Evolutionary conservation across 2,888 invertebrate species (phyloP).

Genomic region (Tetropium fuscum): DNA sequence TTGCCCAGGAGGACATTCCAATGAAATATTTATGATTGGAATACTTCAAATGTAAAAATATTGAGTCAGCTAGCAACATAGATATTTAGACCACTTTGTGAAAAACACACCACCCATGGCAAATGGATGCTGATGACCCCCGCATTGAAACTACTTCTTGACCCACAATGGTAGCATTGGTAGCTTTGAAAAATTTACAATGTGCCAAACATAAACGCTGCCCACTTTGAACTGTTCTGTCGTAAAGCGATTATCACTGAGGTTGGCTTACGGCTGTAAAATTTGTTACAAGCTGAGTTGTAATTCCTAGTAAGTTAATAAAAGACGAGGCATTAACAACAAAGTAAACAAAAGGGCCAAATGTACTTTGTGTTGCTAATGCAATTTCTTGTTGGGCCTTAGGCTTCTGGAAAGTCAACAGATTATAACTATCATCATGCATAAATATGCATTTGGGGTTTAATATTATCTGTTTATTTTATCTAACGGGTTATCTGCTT

Average conservation of each 20-base stretch:
- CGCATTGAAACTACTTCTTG: too few species aligned
- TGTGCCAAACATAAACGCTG: conserved; percentile 40
- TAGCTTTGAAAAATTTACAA: conserved; percentile 39
- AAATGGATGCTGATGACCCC: too few species aligned
- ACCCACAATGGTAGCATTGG: conserved; percentile 21
- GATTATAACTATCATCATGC: too few species aligned
- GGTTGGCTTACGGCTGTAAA: conserved; percentile 28
- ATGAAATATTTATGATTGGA: too few species aligned
- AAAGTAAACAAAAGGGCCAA: conserved; percentile 24
- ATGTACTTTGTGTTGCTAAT: conserved; percentile 11
- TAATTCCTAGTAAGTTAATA: conserved; percentile 34
- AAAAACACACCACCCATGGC: too few species aligned
- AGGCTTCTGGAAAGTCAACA: conserved; percentile 10
- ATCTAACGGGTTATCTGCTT: neutral
- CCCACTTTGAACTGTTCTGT: conserved; percentile 24
- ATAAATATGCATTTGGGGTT: conserved; percentile 3
- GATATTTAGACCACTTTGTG: too few species aligned
- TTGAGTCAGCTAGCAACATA: too few species aligned
- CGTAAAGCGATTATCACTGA: conserved; percentile 38
- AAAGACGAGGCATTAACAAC: conserved; percentile 29
- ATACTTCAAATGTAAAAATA: too few species aligned
- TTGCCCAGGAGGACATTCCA: too few species aligned
- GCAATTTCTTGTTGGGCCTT: neutral
- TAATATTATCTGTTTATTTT: conserved; percentile 3
- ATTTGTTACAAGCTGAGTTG: conserved; percentile 22